Evolutionary conservation across 2,113 vertebrate genomes (phyloP), one percentile per base, ranked within the genome.

Genomic region (Mormoops blainvillei): DNA sequence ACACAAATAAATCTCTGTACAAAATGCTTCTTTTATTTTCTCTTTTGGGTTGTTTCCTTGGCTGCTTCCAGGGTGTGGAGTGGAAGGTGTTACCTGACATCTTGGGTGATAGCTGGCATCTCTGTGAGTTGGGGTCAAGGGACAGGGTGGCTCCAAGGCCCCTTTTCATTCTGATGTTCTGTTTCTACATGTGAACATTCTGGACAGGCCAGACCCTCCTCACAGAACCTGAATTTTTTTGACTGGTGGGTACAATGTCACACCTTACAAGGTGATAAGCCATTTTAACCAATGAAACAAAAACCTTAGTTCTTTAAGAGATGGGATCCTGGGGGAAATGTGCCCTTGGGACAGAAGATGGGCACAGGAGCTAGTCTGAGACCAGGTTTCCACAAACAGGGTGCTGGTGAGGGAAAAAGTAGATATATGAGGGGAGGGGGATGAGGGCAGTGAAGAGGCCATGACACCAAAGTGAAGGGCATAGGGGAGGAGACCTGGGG

Each of bases 1-100:
- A 93, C 33, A 94, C 77, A 94, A 88, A 87, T 41, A 71, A 58
- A 88, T 54, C 77, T 61, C 74, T 84, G 45, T 61, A n/a, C n/a
- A 41, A 93, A 89, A 45, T 22, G 26, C 18, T 80, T 65, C 68
- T 94, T 92, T 87, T n/a, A 31, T 71, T 28, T 45, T 26, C 18
- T 38, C 45, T 74, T 33, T 15, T 9, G 54, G 76, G 41, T 61
- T 63, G 45, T 38, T 45, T 93, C 63, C 43, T 91, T 15, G 61
- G 68, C 63, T 4, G 2, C 63, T 52, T 88, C 36, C 56, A 50
- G 43, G 71, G 28, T 5, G 2, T 87, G 20, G 38, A 26, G 14
- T 5, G 52, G n/a, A 87, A 85, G 28, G 54, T 70, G 41, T 41
- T 33, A 48, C 38, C 87, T 41, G 61, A 4, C 45, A 38, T 58